A percentile compares a stretch with the other conserved stretches of the same genome.
These are phyloP conservation scores for Ceyx margarethae DNA, from an alignment of 2,113 vertebrate genomes.

Conservation along the genomic window DNA sequence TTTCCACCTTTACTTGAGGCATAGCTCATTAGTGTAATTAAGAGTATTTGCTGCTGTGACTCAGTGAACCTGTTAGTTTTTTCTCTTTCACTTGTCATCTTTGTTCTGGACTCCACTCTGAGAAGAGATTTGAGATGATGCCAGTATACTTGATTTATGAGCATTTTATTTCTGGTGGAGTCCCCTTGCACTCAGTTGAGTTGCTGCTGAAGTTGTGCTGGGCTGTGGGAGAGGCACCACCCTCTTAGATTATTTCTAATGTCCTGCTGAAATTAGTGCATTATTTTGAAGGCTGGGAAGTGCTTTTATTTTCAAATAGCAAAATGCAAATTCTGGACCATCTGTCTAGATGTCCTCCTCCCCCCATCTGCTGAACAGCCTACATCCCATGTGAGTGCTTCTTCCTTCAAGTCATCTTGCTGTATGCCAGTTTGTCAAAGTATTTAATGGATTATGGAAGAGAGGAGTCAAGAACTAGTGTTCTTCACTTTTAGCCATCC, in stretches of 20 bases:
- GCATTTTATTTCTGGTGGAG: neutral
- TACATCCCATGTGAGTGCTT: neutral
- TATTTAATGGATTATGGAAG: constrained; percentile 5
- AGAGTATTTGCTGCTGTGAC: neutral
- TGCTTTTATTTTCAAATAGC: neutral
- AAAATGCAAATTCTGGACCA: constrained; percentile 49
- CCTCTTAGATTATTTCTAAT: neutral
- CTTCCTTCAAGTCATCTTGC: constrained; percentile 14
- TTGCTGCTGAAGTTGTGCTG: neutral
- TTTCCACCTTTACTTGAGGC: neutral
- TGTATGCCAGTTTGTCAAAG: neutral
- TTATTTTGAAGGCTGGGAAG: constrained; percentile 27
- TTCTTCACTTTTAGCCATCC: neutral
- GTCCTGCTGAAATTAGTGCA: neutral
- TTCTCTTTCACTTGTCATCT: neutral
- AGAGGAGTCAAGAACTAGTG: neutral
- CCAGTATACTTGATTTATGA: neutral
- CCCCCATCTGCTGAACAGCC: constrained; percentile 28
- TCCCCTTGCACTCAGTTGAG: neutral
- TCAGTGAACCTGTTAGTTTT: neutral
- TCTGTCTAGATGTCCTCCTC: constrained; percentile 41
- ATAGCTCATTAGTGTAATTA: neutral
- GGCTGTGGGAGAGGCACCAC: neutral
- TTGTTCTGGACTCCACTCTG: neutral
- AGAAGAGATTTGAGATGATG: neutral